Conservation (phyloP, 2,797 vertebrate genomes). For the Siniperca obscura region DNA sequence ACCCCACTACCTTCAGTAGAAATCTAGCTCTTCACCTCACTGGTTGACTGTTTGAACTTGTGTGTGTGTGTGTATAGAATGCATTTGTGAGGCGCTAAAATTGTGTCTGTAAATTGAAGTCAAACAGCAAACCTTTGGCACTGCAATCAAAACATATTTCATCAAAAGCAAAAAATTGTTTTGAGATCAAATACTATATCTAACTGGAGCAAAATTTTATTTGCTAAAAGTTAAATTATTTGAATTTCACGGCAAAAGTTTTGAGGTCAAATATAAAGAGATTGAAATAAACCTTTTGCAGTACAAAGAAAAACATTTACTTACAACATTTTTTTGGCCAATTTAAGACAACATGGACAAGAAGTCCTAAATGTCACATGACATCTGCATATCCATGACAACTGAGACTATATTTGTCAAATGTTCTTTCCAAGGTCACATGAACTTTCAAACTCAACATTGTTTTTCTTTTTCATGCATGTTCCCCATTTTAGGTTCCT, state of each 20-base stretch:
- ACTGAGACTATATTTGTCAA: neutral
- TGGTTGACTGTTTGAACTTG: constrained; percentile 29
- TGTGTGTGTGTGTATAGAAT: neutral
- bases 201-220: neutral
- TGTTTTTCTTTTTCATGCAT: neutral
- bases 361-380: neutral
- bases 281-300: neutral
- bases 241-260: neutral
- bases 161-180: neutral
- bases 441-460: neutral
- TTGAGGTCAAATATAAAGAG: neutral
- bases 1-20: constrained; percentile 31
- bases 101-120: neutral
- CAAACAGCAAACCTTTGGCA: neutral
- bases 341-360: neutral
- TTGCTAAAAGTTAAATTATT: neutral
- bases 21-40: constrained; percentile 30
- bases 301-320: neutral
- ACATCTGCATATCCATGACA: neutral
- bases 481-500: neutral
- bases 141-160: neutral
- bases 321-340: neutral
- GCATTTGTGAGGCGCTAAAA: neutral
- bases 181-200: neutral
- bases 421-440: neutral